Evolutionary conservation across 2,113 vertebrate genomes (phyloP).

Genomic region (Nicator chloris): DNA sequence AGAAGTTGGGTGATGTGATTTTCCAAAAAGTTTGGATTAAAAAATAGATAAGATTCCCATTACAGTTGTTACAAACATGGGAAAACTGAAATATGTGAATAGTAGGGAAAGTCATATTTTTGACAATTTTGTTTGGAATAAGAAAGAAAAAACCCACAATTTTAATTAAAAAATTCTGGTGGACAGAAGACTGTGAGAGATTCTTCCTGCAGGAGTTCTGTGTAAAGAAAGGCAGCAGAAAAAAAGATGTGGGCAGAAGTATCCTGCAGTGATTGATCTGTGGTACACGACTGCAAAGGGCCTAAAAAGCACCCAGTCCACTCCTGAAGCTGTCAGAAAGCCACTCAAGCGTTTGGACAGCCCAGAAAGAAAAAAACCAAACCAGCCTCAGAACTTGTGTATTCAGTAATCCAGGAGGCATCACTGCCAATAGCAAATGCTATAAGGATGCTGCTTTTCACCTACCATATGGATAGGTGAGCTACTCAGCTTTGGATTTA

Average conservation of each 20-base stretch:
- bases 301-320: neutral
- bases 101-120: neutral
- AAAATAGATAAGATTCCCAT: neutral
- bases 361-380: neutral
- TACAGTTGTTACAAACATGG: neutral
- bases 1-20: neutral
- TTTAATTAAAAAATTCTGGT: neutral
- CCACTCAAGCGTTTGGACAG: neutral
- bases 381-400: neutral
- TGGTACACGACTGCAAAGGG: neutral
- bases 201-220: neutral
- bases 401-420: neutral
- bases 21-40: conserved; percentile 17
- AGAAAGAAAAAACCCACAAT: accelerated
- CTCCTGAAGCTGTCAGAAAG: neutral
- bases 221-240: neutral
- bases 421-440: neutral
- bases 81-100: neutral
- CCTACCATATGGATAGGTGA: conserved; percentile 32
- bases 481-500: neutral
- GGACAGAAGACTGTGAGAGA: neutral
- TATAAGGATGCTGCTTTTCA: neutral
- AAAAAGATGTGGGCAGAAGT: neutral
- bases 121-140: neutral
- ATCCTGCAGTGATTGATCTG: neutral